phyloP scores from a whole-genome alignment of 2,888 invertebrate genomes.

The Ennomos quercinarius region DNA sequence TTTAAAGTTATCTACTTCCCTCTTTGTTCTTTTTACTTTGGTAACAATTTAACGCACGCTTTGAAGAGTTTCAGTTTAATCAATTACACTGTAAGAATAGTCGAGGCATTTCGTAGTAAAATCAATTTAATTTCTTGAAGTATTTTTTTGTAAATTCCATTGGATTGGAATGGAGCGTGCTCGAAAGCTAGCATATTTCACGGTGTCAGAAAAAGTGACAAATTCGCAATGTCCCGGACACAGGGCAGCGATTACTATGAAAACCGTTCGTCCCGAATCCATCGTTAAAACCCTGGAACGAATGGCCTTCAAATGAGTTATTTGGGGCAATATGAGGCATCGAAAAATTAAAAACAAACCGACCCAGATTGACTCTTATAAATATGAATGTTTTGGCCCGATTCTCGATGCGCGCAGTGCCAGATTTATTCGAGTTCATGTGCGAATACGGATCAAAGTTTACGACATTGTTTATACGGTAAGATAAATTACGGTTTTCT shows the following conservation, averaged over 20 bases:
- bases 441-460: constrained; percentile 41
- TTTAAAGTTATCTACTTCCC: constrained; percentile 21
- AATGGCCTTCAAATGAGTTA: constrained; percentile 23
- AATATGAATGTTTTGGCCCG: constrained; percentile 51
- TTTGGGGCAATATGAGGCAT: constrained; percentile 46
- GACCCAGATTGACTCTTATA: constrained; percentile 55
- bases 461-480: constrained; percentile 42
- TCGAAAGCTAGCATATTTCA: constrained; percentile 34
- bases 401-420: constrained; percentile 43
- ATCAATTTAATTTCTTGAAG: constrained; percentile 29
- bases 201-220: constrained; percentile 46
- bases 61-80: constrained; percentile 10
- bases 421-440: constrained; percentile 41
- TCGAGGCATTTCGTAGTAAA: constrained; percentile 15
- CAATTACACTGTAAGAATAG: constrained; percentile 12
- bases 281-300: constrained; percentile 39
- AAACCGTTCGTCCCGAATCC: constrained; percentile 44
- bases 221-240: constrained; percentile 48
- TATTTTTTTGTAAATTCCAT: constrained; percentile 30
- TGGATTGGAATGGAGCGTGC: constrained; percentile 37
- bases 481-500: constrained; percentile 42
- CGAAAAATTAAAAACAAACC: constrained; percentile 53
- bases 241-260: constrained; percentile 45
- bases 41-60: constrained; percentile 9
- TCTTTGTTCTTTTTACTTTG: constrained; percentile 21